A percentile compares a stretch with the other conserved stretches of the same genome.
Evolutionary conservation across 2,113 vertebrate genomes (phyloP).

Genomic region (Athene noctua): DNA sequence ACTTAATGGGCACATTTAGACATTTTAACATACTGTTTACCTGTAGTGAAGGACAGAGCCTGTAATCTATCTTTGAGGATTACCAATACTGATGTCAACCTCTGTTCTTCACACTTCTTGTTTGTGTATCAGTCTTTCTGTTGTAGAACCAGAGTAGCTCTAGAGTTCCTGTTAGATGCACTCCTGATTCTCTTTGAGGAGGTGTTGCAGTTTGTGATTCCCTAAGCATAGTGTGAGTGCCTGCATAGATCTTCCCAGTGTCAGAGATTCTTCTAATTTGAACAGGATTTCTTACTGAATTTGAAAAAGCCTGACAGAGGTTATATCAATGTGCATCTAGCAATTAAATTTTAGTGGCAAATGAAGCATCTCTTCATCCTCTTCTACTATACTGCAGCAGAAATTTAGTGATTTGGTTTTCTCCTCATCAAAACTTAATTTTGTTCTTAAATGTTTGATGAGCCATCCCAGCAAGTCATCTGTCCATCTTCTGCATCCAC

Average conservation of each 20-base stretch:
- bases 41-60: rapidly evolving
- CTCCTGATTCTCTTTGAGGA: neutral
- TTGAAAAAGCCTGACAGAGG: neutral
- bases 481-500: neutral
- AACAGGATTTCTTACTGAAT: neutral
- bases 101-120: neutral
- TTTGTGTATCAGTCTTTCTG: neutral
- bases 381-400: neutral
- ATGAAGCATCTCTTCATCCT: neutral
- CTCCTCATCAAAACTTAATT: neutral
- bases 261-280: neutral
- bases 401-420: neutral
- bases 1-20: neutral
- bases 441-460: neutral
- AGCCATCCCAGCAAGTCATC: neutral
- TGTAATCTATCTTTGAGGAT: neutral
- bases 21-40: neutral
- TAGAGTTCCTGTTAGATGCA: neutral
- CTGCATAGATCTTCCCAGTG: neutral
- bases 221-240: neutral
- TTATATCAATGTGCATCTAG: neutral
- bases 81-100: neutral
- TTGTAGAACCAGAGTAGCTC: neutral
- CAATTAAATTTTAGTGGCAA: neutral
- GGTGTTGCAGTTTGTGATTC: neutral